A percentile compares a stretch with the other conserved stretches of the same genome.
phyloP scores from a whole-genome alignment of 2,113 vertebrate species.

The Bufo bufo region DNA sequence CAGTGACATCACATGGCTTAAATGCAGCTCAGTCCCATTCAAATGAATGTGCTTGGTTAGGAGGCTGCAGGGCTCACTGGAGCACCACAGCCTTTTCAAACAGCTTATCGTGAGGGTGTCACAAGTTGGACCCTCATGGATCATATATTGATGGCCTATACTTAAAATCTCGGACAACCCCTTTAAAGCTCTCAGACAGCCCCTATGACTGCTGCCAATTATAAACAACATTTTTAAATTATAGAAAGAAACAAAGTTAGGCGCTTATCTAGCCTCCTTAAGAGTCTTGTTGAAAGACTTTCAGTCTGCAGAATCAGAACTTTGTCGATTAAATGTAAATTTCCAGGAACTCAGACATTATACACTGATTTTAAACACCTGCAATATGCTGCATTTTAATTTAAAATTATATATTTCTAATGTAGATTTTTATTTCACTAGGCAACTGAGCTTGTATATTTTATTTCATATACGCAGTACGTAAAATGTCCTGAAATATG shows the following conservation, averaged over 20 bases:
- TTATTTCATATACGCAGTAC: not conserved
- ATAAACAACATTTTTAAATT: not conserved
- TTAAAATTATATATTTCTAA: conserved; percentile 9
- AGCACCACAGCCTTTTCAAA: too few relatives aligned
- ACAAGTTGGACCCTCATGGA: too few relatives aligned
- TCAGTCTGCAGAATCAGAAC: not conserved
- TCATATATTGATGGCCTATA: too few relatives aligned
- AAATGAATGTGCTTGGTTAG: too few relatives aligned
- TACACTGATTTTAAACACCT: conserved; percentile 26
- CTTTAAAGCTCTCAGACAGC: too few relatives aligned
- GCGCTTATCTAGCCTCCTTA: not conserved
- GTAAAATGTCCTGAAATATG: not conserved
- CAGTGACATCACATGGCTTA: too few relatives aligned
- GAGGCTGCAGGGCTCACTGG: too few relatives aligned
- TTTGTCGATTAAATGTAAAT: conserved; percentile 2
- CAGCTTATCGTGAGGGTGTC: too few relatives aligned
- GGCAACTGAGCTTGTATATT: not conserved
- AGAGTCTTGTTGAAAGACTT: not conserved
- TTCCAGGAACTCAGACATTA: not conserved
- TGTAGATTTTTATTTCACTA: not conserved
- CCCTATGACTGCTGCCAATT: not conserved
- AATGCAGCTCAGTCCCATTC: too few relatives aligned
- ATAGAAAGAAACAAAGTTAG: not conserved
- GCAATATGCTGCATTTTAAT: conserved; percentile 10
- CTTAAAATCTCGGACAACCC: too few relatives aligned